phyloP scores from a whole-genome alignment of 2,888 invertebrate species.

The Rotaria macrura region DNA sequence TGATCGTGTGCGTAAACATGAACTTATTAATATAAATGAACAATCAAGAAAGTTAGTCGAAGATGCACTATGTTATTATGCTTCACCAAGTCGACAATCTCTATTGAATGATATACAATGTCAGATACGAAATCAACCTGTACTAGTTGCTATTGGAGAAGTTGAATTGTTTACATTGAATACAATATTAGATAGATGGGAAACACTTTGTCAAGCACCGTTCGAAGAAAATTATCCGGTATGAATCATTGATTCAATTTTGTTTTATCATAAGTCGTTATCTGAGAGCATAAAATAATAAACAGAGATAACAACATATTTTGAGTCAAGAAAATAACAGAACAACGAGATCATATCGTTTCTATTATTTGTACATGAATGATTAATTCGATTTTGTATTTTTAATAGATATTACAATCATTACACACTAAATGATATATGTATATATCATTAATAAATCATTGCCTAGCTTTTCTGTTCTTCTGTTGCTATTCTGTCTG shows the following conservation, averaged over 20 bases:
- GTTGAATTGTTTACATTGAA: background rate
- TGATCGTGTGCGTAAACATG: background rate
- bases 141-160: slow-evolving; percentile 17
- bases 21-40: background rate
- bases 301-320: no score
- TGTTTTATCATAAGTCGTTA: no score
- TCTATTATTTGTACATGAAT: no score
- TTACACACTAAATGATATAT: no score
- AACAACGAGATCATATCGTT: no score
- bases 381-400: no score
- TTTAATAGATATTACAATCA: no score
- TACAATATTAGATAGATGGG: background rate
- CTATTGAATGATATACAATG: background rate
- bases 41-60: background rate
- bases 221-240: slow-evolving; percentile 9
- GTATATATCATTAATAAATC: background rate
- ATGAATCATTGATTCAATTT: background rate
- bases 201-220: background rate
- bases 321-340: no score
- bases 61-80: background rate
- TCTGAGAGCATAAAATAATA: no score
- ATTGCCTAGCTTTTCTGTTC: no score
- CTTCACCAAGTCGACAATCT: background rate
- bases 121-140: background rate
- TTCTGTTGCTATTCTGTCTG: no score